Conservation (phyloP, 2,888 invertebrate species). For the Heliconius cydno region DNA sequence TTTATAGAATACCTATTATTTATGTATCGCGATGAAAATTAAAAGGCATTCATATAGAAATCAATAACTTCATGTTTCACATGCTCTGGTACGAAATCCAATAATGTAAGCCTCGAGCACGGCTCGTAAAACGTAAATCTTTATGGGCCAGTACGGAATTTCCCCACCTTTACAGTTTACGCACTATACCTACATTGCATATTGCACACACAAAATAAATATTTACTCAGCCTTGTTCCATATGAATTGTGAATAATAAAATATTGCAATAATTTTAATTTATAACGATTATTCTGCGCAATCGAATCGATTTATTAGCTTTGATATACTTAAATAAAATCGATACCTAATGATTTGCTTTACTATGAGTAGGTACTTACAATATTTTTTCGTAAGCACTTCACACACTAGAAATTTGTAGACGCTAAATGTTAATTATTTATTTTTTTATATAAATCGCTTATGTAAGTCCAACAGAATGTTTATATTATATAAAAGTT, state of each 20-base stretch:
- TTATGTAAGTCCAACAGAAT: background rate
- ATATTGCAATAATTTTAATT: constrained; percentile 3
- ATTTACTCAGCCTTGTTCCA: constrained; percentile 22
- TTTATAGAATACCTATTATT: background rate
- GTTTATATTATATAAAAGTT: no score
- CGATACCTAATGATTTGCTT: background rate
- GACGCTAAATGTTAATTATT: background rate
- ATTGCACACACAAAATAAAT: constrained; percentile 5
- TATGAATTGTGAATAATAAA: constrained; percentile 20
- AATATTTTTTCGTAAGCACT: background rate
- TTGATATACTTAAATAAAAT: background rate
- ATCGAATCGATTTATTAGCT: constrained; percentile 6
- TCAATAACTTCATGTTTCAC: constrained; percentile 31
- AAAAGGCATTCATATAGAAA: constrained; percentile 26
- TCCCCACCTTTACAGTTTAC: constrained; percentile 10
- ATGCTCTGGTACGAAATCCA: constrained; percentile 33
- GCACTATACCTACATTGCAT: constrained; percentile 6
- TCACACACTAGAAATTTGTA: background rate
- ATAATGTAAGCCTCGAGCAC: constrained; percentile 21
- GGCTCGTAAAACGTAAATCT: constrained; percentile 27
- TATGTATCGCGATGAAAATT: constrained; percentile 12
- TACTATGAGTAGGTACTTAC: background rate
- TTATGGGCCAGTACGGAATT: constrained; percentile 29
- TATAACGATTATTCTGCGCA: background rate
- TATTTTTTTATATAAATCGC: background rate